These are phyloP conservation scores for Augochlorella aurata DNA, from an alignment of 2,888 invertebrate genomes.

Conservation along the genomic window DNA sequence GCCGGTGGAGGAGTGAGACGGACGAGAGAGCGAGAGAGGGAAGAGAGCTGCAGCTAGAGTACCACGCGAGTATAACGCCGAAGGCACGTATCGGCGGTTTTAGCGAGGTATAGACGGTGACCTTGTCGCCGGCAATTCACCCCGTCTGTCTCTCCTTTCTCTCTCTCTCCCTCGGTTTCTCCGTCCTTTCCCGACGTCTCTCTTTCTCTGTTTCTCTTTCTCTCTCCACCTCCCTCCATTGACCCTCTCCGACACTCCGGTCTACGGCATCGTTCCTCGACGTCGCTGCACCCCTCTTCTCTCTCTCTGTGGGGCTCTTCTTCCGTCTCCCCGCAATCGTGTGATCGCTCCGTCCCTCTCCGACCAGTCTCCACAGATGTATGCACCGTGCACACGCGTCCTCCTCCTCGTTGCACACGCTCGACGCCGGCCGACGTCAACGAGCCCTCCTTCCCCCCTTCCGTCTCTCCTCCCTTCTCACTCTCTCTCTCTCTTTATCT, in stretches of 20 bases:
- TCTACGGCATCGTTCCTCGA: conserved; percentile 33
- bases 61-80: conserved; percentile 73
- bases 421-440: conserved; percentile 36
- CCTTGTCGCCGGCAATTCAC: conserved; percentile 70
- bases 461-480: conserved; percentile 21
- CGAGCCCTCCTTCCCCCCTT: neutral
- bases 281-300: conserved; percentile 32
- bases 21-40: conserved; percentile 18
- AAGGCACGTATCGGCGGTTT: conserved; percentile 67
- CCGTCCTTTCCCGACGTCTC: neutral
- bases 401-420: conserved; percentile 59
- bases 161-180: conserved; percentile 27
- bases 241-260: conserved; percentile 50
- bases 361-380: conserved; percentile 41
- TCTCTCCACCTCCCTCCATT: conserved; percentile 43
- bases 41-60: conserved; percentile 69
- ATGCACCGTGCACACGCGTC: conserved; percentile 49
- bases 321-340: conserved; percentile 71
- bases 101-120: conserved; percentile 63
- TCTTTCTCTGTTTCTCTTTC: neutral
- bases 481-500: neutral
- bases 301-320: conserved; percentile 27
- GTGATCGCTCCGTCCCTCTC: conserved; percentile 50
- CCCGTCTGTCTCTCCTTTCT: conserved; percentile 61
- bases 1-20: conserved; percentile 25